A percentile compares a stretch with the other conserved stretches of the same genome.
Evolutionary conservation across 2,888 invertebrate genomes (phyloP).

Genomic region (Macrosoma leucophasiata): DNA sequence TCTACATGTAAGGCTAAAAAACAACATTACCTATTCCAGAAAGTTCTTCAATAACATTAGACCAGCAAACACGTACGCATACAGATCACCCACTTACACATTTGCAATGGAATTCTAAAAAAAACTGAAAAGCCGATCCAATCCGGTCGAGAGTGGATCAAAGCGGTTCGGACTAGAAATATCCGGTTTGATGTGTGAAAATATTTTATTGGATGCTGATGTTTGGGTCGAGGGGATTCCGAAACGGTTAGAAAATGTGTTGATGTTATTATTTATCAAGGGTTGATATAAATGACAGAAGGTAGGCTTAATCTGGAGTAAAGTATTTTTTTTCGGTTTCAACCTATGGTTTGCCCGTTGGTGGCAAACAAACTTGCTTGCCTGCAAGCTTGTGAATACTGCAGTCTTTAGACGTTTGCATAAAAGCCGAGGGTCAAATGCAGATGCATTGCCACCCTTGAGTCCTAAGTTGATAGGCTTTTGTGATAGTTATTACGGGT

Average conservation of each 20-base stretch:
- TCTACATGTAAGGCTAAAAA: slow-evolving; percentile 1
- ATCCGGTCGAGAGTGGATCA: slow-evolving; percentile 22
- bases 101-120: slow-evolving; percentile 20
- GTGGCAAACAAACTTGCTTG: too few species aligned
- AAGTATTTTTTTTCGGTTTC: too few species aligned
- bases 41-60: slow-evolving; percentile 11
- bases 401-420: too few species aligned
- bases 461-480: too few species aligned
- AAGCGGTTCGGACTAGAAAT: slow-evolving; percentile 21
- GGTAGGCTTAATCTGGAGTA: not conserved
- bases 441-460: too few species aligned
- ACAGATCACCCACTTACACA: slow-evolving; percentile 13
- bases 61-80: slow-evolving; percentile 10
- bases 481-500: too few species aligned
- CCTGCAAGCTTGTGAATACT: too few species aligned
- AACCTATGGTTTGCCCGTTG: too few species aligned
- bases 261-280: too few species aligned
- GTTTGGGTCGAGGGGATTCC: slow-evolving; percentile 18
- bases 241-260: too few species aligned
- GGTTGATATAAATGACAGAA: too few species aligned
- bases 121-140: slow-evolving; percentile 12
- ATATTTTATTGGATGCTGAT: slow-evolving; percentile 26
- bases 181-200: slow-evolving; percentile 21
- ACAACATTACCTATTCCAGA: not conserved
- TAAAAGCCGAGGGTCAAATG: too few species aligned